Evolutionary conservation across 2,113 vertebrate species (phyloP).

Genomic region (Leptobrachium ailaonicum): DNA sequence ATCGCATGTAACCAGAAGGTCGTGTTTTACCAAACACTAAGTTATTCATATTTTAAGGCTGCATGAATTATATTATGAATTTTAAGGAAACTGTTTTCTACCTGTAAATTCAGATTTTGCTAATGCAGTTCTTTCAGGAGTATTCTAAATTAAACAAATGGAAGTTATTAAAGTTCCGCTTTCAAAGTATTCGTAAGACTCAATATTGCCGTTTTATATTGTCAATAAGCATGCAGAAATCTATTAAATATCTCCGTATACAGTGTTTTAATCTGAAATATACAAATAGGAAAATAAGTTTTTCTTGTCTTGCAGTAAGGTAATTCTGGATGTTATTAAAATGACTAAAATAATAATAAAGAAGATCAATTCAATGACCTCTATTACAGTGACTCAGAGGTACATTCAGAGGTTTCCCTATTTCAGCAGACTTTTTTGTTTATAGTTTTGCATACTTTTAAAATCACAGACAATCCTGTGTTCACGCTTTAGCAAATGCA

Average conservation of each 20-base stretch:
- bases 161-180: conserved; percentile 34
- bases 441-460: no score
- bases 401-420: neutral
- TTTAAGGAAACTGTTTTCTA: neutral
- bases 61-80: neutral
- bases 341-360: conserved; percentile 20
- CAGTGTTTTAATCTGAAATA: conserved; percentile 16
- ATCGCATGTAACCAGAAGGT: conserved; percentile 70
- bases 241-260: conserved; percentile 29
- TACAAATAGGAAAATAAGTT: conserved; percentile 7
- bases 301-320: conserved; percentile 33
- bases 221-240: conserved; percentile 38
- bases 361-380: neutral
- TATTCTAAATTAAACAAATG: conserved; percentile 41
- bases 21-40: conserved; percentile 59
- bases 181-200: conserved; percentile 35
- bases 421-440: no score
- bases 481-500: no score
- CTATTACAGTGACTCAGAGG: neutral
- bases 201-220: conserved; percentile 33
- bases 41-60: neutral
- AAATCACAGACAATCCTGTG: no score
- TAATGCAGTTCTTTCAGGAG: conserved; percentile 10
- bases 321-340: conserved; percentile 16
- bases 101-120: conserved; percentile 26